These are phyloP conservation scores for Haplochromis vanheusdeni DNA, from an alignment of 2,113 vertebrate species.

Conservation along the genomic window DNA sequence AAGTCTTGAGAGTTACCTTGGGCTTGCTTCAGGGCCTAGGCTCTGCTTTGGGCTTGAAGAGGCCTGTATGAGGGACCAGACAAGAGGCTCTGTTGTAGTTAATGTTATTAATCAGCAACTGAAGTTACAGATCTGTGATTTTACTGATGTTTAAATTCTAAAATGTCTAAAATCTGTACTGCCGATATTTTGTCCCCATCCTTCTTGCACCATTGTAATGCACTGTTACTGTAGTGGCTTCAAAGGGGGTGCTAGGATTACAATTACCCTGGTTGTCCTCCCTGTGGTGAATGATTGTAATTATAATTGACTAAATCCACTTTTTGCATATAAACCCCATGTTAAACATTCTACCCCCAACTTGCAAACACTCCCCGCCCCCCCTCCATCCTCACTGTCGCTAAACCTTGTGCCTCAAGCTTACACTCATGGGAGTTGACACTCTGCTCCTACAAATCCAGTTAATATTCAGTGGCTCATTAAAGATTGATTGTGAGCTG, in stretches of 20 bases:
- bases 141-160: not conserved
- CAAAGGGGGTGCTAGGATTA: slow-evolving; percentile 28
- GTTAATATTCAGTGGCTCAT: slow-evolving; percentile 78
- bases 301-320: slow-evolving; percentile 73
- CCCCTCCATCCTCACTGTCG: slow-evolving; percentile 9
- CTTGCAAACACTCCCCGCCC: not conserved
- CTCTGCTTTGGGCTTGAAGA: slow-evolving; percentile 30
- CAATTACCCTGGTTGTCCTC: slow-evolving; percentile 43
- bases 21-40: slow-evolving; percentile 33
- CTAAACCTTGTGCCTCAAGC: slow-evolving; percentile 42
- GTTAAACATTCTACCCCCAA: slow-evolving; percentile 54
- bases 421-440: slow-evolving; percentile 67
- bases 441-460: slow-evolving; percentile 64
- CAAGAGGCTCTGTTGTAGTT: not conserved
- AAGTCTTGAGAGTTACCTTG: slow-evolving; percentile 17
- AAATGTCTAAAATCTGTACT: not conserved
- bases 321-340: slow-evolving; percentile 63
- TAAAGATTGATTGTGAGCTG: slow-evolving; percentile 72
- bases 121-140: not conserved
- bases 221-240: slow-evolving; percentile 38
- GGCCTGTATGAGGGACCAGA: not conserved
- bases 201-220: slow-evolving; percentile 12
- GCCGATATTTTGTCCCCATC: not conserved
- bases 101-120: slow-evolving; percentile 6
- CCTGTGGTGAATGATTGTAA: slow-evolving; percentile 70